Base-by-base conservation (phyloP, 2,797 vertebrate genomes). In the Artibeus lituratus region DNA sequence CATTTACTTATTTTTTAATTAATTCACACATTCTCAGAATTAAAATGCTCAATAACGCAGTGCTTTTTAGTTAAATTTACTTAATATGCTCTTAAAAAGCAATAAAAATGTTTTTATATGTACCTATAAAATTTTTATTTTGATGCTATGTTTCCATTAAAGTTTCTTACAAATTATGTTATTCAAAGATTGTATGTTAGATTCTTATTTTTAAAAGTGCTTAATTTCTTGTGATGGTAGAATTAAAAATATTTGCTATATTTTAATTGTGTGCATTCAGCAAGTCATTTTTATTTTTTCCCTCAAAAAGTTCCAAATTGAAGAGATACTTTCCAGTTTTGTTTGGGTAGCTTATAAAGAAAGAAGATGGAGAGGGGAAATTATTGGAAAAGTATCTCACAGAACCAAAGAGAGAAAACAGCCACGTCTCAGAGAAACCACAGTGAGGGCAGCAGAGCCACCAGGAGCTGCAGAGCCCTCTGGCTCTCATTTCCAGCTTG, bases 11-110 rank as follows among this genome's bases (percentile, higher is more conserved):
- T 70, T 91, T 72, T 62, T 88, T 32, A 93, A 78, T 69, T 51
- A 82, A 77, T 73, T 72, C 15, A 87, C 70, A 94, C 21, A 80
- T 69, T 84, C 19, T 76, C 44, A 74, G 16, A 69, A 70, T 87
- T 26, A 93, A 92, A 92, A 24, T 72, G 10, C 22, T 91, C 76
- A 70, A 53, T 87, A 57, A 70, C 24, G 12, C 21, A 84, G n/a
- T 69, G 51, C 90, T 15, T 72, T 87, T 94, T 83, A 86, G 57
- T 91, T 89, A 92, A 88, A 93, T 70, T 87, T 94, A 78, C 47
- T 82, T 76, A 78, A 78, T 80, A 35, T 73, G 0, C 8, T 24
- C n/a, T 96, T 78, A 21, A 57, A 94, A 86, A 94, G 11, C 29
- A 78, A 76, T 76, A 65, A 81, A 70, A 53, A 84, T 67, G 2